Evolutionary conservation across 2,888 invertebrate genomes (phyloP).

Genomic region (Copidosoma aretas): DNA sequence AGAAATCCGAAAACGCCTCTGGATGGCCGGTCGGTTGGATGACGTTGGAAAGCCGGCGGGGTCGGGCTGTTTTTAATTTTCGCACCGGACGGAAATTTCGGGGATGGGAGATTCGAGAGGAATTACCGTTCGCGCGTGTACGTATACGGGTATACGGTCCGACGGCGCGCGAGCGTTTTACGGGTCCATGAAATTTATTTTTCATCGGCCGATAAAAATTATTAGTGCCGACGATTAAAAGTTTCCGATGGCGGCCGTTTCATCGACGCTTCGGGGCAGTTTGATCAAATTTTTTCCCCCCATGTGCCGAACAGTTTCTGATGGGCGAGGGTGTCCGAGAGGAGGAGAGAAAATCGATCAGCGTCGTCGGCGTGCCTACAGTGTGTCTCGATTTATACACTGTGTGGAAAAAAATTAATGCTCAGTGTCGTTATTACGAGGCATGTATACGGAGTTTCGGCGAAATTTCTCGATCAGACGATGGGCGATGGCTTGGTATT

Average conservation of each 20-base stretch:
- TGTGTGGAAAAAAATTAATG: not conserved
- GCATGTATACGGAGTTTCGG: too few relatives aligned
- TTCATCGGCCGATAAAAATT: slow-evolving; percentile 42
- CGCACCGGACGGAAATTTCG: too few relatives aligned
- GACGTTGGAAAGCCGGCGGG: too few relatives aligned
- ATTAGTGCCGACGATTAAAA: slow-evolving; percentile 41
- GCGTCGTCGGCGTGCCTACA: not conserved
- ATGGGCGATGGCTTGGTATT: too few relatives aligned
- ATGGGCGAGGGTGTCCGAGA: not conserved
- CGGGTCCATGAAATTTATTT: slow-evolving; percentile 42
- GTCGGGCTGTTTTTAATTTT: too few relatives aligned
- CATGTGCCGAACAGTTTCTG: not conserved
- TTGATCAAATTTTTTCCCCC: too few relatives aligned
- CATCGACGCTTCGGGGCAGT: slow-evolving; percentile 28
- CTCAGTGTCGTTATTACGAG: too few relatives aligned
- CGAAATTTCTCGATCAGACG: too few relatives aligned
- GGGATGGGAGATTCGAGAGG: too few relatives aligned
- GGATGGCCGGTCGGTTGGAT: too few relatives aligned
- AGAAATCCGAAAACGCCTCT: slow-evolving; percentile 14
- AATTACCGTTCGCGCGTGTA: slow-evolving; percentile 2
- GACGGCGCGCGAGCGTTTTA: slow-evolving; percentile 31
- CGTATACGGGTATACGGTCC: slow-evolving; percentile 25
- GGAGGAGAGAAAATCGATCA: slow-evolving; percentile 6
- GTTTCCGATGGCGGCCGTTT: slow-evolving; percentile 39
- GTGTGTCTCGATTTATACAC: not conserved